phyloP scores from a whole-genome alignment of 2,113 vertebrate genomes.

The Gracilinanus agilis region DNA sequence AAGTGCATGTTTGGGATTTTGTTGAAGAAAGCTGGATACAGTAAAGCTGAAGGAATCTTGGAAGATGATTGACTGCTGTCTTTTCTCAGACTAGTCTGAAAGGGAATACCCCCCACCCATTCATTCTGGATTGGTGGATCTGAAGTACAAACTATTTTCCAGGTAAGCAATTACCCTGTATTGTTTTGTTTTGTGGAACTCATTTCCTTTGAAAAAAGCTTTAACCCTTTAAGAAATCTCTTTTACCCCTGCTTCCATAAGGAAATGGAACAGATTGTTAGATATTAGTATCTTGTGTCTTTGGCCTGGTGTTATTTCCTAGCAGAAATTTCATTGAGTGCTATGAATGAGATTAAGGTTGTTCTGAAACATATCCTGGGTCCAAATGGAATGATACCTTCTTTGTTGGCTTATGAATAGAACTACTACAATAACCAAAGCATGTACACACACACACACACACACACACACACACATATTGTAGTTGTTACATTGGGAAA shows the following conservation, averaged over 20 bases:
- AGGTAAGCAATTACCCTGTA: slow-evolving; percentile 88
- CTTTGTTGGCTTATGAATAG: background rate
- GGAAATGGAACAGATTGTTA: slow-evolving; percentile 29
- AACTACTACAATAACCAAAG: background rate
- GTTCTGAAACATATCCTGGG: slow-evolving; percentile 2
- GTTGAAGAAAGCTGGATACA: slow-evolving; percentile 86
- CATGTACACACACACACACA: background rate
- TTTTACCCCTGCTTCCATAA: background rate
- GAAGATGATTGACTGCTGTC: slow-evolving; percentile 90
- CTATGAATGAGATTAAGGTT: slow-evolving; percentile 2
- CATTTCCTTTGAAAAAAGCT: slow-evolving; percentile 43
- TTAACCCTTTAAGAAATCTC: background rate
- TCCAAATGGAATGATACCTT: background rate
- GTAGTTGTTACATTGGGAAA: background rate
- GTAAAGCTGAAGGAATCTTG: slow-evolving; percentile 85
- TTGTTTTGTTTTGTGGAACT: slow-evolving; percentile 76
- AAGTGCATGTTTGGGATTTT: slow-evolving; percentile 86
- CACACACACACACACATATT: too few relatives aligned
- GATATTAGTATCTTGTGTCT: slow-evolving; percentile 20
- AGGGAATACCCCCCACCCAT: slow-evolving; percentile 87
- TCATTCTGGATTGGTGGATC: slow-evolving; percentile 90
- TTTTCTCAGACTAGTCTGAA: slow-evolving; percentile 91
- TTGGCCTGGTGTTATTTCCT: slow-evolving; percentile 8
- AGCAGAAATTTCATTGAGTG: background rate
- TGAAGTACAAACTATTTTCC: slow-evolving; percentile 88